phyloP scores from a whole-genome alignment of 2,113 vertebrate genomes.

The Calypte anna region DNA sequence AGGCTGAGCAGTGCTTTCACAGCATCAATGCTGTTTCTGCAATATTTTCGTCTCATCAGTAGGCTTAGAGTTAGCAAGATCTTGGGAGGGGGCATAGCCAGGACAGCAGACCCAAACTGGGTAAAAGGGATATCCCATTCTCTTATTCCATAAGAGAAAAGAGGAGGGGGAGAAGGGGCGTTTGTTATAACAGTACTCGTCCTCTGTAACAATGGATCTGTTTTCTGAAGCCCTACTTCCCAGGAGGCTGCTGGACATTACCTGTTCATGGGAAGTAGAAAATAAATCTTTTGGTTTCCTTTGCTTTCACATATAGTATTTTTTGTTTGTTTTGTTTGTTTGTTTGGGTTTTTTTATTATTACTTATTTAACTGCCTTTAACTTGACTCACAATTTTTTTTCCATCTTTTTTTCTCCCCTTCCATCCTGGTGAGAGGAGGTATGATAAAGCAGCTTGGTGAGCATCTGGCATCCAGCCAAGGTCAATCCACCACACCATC shows the following conservation, averaged over 20 bases:
- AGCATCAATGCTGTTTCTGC: not conserved
- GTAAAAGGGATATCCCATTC: not conserved
- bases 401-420: not conserved
- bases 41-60: fast-evolving
- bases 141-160: not conserved
- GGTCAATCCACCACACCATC: not conserved
- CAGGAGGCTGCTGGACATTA: too few relatives aligned
- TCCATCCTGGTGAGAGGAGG: not conserved
- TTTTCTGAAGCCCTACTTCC: too few relatives aligned
- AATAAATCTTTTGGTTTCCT: too few relatives aligned
- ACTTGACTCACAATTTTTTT: fast-evolving
- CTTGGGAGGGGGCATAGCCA: not conserved
- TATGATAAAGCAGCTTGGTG: too few relatives aligned
- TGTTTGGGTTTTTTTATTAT: too few relatives aligned
- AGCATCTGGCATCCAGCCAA: not conserved
- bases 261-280: too few relatives aligned
- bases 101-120: not conserved
- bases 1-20: not conserved
- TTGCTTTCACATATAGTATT: not conserved
- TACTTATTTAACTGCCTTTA: not conserved
- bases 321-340: not conserved
- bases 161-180: too few relatives aligned
- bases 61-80: not conserved
- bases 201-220: too few relatives aligned
- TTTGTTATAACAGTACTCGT: not conserved